Percentiles rank a stretch among this genome's conserved stretches.
phyloP scores from a whole-genome alignment of 2,888 invertebrate species.

The Hesperia comma region DNA sequence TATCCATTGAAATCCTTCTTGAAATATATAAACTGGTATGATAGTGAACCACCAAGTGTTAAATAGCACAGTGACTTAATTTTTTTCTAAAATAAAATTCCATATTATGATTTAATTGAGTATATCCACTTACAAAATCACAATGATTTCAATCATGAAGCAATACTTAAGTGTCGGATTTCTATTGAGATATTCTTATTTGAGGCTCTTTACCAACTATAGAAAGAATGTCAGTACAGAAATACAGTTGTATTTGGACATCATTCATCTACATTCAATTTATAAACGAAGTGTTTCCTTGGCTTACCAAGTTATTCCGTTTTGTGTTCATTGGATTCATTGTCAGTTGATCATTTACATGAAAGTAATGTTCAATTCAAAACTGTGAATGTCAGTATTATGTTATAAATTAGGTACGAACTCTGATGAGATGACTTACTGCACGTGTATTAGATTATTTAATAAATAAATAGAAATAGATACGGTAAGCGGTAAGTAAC shows the following conservation, averaged over 20 bases:
- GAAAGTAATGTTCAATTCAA: neutral
- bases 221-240: too few species aligned
- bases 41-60: constrained; percentile 85
- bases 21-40: constrained; percentile 87
- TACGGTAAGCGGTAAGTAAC: too few species aligned
- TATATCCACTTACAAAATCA: neutral
- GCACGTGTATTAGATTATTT: too few species aligned
- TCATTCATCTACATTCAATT: neutral
- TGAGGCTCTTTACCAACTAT: too few species aligned
- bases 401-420: too few species aligned
- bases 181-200: too few species aligned
- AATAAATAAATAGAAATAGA: too few species aligned
- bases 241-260: too few species aligned
- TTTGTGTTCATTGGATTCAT: constrained; percentile 44
- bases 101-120: neutral
- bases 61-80: constrained; percentile 86
- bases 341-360: neutral
- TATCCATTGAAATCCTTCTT: constrained; percentile 91
- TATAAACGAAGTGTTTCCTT: neutral
- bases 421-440: too few species aligned
- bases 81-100: constrained; percentile 83
- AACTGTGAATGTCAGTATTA: too few species aligned
- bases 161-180: too few species aligned
- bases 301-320: constrained; percentile 45
- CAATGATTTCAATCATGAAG: too few species aligned